A percentile compares a stretch with the other conserved stretches of the same genome.
These are phyloP conservation scores for Disparrhopalites patrizii DNA, from an alignment of 2,888 invertebrate species.

Conservation along the genomic window DNA sequence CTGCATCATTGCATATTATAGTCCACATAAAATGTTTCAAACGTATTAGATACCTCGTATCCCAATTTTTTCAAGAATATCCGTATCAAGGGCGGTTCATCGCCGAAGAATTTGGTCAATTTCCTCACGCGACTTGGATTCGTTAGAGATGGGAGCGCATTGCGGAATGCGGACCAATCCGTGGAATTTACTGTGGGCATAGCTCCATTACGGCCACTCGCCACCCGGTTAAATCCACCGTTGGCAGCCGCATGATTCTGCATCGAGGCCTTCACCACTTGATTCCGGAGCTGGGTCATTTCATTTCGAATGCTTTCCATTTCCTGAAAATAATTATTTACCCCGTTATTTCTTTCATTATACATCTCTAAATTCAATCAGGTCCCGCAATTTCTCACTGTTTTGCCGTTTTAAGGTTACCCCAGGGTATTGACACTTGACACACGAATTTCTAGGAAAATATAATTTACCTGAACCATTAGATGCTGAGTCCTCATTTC, in stretches of 20 bases:
- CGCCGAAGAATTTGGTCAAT: slow-evolving; percentile 88
- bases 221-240: slow-evolving; percentile 31
- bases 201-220: slow-evolving; percentile 41
- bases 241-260: slow-evolving; percentile 52
- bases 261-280: slow-evolving; percentile 42
- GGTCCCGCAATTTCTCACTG: no score
- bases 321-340: slow-evolving; percentile 64
- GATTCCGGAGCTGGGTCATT: slow-evolving; percentile 67
- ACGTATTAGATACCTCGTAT: slow-evolving; percentile 79
- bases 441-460: background rate
- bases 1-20: background rate
- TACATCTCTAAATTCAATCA: no score
- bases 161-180: slow-evolving; percentile 50
- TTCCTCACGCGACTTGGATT: slow-evolving; percentile 83
- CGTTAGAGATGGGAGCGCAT: slow-evolving; percentile 61
- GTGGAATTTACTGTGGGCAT: slow-evolving; percentile 34
- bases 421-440: background rate
- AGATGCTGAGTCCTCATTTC: slow-evolving; percentile 87
- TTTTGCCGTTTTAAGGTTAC: no score
- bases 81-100: slow-evolving; percentile 84
- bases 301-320: slow-evolving; percentile 82
- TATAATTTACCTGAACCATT: slow-evolving; percentile 62
- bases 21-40: no score
- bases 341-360: no score
- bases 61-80: slow-evolving; percentile 85